phyloP scores from a whole-genome alignment of 2,888 invertebrate genomes.

The Aphodius sticticus region DNA sequence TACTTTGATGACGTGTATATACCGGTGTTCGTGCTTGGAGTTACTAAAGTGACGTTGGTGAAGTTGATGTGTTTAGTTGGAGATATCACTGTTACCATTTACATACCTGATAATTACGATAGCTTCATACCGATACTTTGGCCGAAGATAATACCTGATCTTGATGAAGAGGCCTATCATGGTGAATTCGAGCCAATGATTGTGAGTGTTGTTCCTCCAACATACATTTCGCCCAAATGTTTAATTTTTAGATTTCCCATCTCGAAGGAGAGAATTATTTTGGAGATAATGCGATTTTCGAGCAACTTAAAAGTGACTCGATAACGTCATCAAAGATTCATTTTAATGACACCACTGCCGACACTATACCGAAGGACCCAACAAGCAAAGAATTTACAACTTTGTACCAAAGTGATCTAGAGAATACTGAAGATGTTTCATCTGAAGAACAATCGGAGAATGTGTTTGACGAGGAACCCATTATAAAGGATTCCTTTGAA shows the following conservation, averaged over 20 bases:
- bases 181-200: slow-evolving; percentile 17
- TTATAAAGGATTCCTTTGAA: background rate
- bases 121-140: slow-evolving; percentile 46
- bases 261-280: background rate
- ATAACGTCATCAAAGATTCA: background rate
- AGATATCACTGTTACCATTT: slow-evolving; percentile 53
- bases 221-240: background rate
- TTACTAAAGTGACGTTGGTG: slow-evolving; percentile 49
- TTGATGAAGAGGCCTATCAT: slow-evolving; percentile 11
- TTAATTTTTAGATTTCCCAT: too few relatives aligned
- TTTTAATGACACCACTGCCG: background rate
- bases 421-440: background rate
- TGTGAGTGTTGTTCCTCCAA: background rate
- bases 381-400: background rate
- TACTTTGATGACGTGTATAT: slow-evolving; percentile 53
- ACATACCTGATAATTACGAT: slow-evolving; percentile 49
- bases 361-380: background rate
- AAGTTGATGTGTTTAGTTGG: slow-evolving; percentile 55
- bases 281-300: background rate
- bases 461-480: background rate
- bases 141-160: slow-evolving; percentile 40
- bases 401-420: background rate
- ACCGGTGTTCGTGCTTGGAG: slow-evolving; percentile 56
- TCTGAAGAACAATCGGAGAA: background rate
- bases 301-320: background rate